phyloP scores from a whole-genome alignment of 2,797 vertebrate species.

The Chrysocyon brachyurus region DNA sequence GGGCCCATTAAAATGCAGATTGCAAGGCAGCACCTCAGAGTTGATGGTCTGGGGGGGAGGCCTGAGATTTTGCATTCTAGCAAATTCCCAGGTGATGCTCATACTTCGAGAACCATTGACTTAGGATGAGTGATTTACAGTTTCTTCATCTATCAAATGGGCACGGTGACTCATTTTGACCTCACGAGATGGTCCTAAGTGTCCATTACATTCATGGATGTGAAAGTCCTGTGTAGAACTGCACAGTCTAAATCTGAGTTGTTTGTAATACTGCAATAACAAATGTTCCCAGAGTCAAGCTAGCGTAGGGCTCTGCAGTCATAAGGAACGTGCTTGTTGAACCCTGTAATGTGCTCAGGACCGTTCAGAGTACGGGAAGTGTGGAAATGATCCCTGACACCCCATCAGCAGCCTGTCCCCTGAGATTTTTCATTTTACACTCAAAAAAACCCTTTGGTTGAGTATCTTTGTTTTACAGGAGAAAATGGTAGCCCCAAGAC shows the following conservation, averaged over 20 bases:
- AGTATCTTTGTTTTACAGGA: not conserved
- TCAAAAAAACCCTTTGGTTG: not conserved
- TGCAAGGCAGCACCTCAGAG: not conserved
- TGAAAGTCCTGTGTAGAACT: not conserved
- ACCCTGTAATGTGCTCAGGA: fast-evolving
- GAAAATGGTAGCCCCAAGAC: not conserved
- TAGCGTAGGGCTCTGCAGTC: fast-evolving
- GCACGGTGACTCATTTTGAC: too few relatives aligned
- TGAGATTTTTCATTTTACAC: not conserved
- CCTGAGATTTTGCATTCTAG: not conserved
- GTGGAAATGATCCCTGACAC: fast-evolving
- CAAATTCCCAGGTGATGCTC: not conserved
- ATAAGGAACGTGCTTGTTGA: fast-evolving
- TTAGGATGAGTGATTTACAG: not conserved
- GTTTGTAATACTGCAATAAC: not conserved
- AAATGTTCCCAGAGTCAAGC: not conserved
- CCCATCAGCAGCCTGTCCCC: not conserved
- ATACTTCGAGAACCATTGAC: not conserved
- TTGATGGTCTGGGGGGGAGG: not conserved
- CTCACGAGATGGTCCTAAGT: not conserved
- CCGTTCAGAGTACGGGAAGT: not conserved
- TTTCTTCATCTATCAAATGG: not conserved
- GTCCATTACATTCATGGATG: fast-evolving
- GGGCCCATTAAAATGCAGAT: fast-evolving
- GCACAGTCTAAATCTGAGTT: fast-evolving